Base-by-base conservation (phyloP, 2,888 invertebrate species). In the Mechanitis messenoides region DNA sequence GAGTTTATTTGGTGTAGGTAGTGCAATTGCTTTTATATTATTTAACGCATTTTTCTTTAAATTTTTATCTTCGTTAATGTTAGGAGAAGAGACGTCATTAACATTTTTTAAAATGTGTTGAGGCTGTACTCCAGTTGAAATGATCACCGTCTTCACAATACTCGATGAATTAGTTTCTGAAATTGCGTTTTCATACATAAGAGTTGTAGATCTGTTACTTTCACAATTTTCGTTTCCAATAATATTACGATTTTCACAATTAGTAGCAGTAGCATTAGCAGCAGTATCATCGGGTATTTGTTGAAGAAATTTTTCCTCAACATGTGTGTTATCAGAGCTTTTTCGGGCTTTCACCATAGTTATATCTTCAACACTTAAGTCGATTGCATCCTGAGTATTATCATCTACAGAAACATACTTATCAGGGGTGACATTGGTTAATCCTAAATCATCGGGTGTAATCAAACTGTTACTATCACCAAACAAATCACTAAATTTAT, bases 401-500 rank as follows among this genome's bases (percentile, higher is more conserved):
- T 87, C 87, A 73, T 78, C 81, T 20, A 83, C 71, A 0, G 80
- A 77, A 12, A 71, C 66, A 71, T 78, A 84, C 65, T 73, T 73
- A 38, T 66, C 69, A 12, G 59, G n/a, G 58, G 54, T 42, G 69
- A 67, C 45, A n/a, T 65, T 28, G 45, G 69, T 65, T 65, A 86
- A 70, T 56, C 84, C 85, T 68, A 90, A 77, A 71, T 90, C 89
- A 69, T 86, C 87, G 7, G 86, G 88, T 42, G 82, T 84, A 70
- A 90, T 85, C 65, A 90, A 74, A 77, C 89, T 89, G 62, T 72
- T 81, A 68, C 81, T 85, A 46, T 90, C 89, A 46, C 87, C 89
- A 74, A 88, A 89, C 4, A 88, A 71, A 62, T 87, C 88, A 61
- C 70, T 73, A 64, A 88, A 85, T 69, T 83, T 87, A 35, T 71